Evolutionary conservation across 2,113 vertebrate species (phyloP).

Genomic region (Hucho hucho): DNA sequence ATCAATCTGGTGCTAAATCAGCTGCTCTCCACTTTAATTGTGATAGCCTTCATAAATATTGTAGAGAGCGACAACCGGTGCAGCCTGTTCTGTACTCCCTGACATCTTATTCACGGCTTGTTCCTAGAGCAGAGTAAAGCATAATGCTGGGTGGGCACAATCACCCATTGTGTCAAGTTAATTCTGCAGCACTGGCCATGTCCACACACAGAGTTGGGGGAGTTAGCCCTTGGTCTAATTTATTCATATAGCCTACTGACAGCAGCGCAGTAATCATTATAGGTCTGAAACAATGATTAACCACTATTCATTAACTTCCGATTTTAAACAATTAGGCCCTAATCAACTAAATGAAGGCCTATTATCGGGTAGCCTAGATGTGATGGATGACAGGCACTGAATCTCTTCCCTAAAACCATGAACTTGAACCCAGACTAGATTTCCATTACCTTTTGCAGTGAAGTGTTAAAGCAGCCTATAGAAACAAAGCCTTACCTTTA

Average conservation of each 20-base stretch:
- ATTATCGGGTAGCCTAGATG: no score
- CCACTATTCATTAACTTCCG: no score
- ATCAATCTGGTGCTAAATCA: background rate
- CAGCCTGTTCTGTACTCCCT: slow-evolving; percentile 37
- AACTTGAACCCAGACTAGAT: background rate
- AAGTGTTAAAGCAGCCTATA: background rate
- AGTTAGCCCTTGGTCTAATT: slow-evolving; percentile 21
- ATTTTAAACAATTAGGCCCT: no score
- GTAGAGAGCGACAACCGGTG: background rate
- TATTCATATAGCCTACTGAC: slow-evolving; percentile 14
- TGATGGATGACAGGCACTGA: no score
- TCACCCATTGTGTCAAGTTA: slow-evolving; percentile 38
- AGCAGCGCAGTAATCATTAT: no score
- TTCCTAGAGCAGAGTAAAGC: slow-evolving; percentile 15
- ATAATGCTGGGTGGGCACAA: slow-evolving; percentile 34
- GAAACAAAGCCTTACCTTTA: background rate
- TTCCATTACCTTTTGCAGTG: background rate
- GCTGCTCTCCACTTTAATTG: slow-evolving; percentile 10
- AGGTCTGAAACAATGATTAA: no score
- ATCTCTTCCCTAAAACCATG: no score
- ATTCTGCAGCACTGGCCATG: slow-evolving; percentile 49
- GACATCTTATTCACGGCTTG: slow-evolving; percentile 45
- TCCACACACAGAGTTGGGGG: slow-evolving; percentile 34
- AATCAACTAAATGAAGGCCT: no score
- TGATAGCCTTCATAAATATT: slow-evolving; percentile 12